Evolutionary conservation across 1,140 invertebrate species (phyloP).

Genomic region (Nephila pilipes): DNA sequence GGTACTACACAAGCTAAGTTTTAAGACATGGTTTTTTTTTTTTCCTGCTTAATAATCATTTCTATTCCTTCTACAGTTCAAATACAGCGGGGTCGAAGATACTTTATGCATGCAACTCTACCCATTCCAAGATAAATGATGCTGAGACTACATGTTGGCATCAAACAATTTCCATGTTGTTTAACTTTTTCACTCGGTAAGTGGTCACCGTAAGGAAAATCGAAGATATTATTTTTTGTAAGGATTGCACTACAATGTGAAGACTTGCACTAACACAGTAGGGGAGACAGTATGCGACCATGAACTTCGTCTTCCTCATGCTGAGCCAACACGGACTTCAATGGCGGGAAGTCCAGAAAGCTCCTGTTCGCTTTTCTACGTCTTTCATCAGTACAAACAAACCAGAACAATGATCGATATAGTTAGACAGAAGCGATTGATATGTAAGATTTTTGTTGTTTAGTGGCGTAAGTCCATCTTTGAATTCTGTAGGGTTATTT

Average conservation of each 20-base stretch:
- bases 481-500: not conserved
- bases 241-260: not conserved
- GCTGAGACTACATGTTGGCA: not conserved
- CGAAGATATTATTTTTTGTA: not conserved
- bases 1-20: no score
- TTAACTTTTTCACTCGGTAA: not conserved
- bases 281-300: not conserved
- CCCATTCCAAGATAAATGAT: not conserved
- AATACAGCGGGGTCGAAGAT: not conserved
- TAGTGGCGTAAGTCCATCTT: not conserved
- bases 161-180: slow-evolving; percentile 21
- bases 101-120: not conserved
- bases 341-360: not conserved
- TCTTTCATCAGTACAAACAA: not conserved
- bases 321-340: not conserved
- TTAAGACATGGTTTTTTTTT: not conserved
- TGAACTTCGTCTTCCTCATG: slow-evolving; percentile 20
- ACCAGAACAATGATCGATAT: slow-evolving; percentile 6
- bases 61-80: not conserved
- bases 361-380: not conserved
- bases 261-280: not conserved
- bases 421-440: slow-evolving; percentile 11
- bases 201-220: not conserved
- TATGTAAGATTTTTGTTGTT: not conserved
- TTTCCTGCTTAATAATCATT: not conserved